phyloP scores from a whole-genome alignment of 2,113 vertebrate species.

The Atrichornis clamosus region DNA sequence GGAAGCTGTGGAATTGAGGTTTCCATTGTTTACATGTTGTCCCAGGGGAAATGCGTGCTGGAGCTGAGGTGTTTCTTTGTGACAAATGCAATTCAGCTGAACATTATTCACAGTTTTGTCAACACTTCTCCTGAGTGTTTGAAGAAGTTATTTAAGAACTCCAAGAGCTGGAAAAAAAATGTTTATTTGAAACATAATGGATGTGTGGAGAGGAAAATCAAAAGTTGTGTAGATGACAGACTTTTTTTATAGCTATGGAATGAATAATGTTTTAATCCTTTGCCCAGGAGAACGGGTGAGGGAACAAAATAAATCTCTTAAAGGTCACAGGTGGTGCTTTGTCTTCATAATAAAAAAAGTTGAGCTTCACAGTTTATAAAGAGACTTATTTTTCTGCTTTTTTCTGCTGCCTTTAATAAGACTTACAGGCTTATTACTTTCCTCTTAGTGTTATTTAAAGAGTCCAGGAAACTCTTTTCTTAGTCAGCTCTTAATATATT shows the following conservation, averaged over 20 bases:
- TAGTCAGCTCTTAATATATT: neutral
- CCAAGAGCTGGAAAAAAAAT: neutral
- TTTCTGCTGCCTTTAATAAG: neutral
- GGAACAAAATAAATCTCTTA: slow-evolving; percentile 40
- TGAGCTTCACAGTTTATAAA: neutral
- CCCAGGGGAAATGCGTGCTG: neutral
- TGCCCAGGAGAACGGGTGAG: neutral
- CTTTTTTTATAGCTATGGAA: neutral
- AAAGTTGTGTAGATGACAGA: neutral
- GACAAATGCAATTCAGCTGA: neutral
- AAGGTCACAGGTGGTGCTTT: slow-evolving; percentile 20
- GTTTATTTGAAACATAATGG: slow-evolving; percentile 37
- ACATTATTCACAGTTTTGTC: slow-evolving; percentile 33
- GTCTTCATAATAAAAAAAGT: slow-evolving; percentile 19
- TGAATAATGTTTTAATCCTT: slow-evolving; percentile 40
- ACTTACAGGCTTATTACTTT: neutral
- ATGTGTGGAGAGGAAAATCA: slow-evolving; percentile 30
- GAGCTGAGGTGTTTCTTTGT: neutral
- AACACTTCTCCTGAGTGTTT: neutral
- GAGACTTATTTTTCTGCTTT: neutral
- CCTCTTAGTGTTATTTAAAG: neutral
- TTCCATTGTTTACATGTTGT: neutral
- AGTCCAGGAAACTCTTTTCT: neutral
- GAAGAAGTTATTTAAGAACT: slow-evolving; percentile 41
- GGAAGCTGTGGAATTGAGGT: neutral